These are phyloP conservation scores for Condylura cristata DNA, from an alignment of 2,113 vertebrate species.

Conservation along the genomic window DNA sequence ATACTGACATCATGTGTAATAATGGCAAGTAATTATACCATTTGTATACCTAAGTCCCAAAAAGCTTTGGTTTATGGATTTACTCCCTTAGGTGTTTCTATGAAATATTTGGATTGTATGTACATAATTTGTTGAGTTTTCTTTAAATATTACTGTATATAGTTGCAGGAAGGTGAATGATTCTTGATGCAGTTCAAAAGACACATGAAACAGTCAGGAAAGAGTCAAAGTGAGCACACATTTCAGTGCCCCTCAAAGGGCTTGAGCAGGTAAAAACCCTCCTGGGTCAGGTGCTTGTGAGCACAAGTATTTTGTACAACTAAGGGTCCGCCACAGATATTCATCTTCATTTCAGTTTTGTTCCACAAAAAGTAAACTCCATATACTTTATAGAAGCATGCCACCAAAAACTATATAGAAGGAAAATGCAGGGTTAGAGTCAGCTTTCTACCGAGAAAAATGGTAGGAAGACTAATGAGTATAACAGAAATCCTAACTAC, in stretches of 20 bases:
- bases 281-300: not conserved
- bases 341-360: not conserved
- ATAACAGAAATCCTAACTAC: not conserved
- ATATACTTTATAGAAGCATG: not conserved
- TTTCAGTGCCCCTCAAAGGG: not conserved
- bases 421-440: not conserved
- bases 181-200: not conserved
- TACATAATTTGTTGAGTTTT: conserved; percentile 15
- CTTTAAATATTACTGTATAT: conserved; percentile 7
- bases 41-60: not conserved
- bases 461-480: not conserved
- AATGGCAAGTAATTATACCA: not conserved
- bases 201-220: not conserved
- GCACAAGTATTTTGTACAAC: not conserved
- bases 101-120: conserved; percentile 8
- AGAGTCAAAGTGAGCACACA: not conserved
- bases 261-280: not conserved
- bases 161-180: not conserved
- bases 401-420: not conserved
- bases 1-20: not conserved
- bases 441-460: not conserved
- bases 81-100: not conserved
- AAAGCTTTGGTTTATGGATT: conserved; percentile 17
- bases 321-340: not conserved
- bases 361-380: not conserved